Conservation (phyloP, 30 jellyfish, hydroid and myxozoan genomes). For the Haliclystus octoradiatus region DNA sequence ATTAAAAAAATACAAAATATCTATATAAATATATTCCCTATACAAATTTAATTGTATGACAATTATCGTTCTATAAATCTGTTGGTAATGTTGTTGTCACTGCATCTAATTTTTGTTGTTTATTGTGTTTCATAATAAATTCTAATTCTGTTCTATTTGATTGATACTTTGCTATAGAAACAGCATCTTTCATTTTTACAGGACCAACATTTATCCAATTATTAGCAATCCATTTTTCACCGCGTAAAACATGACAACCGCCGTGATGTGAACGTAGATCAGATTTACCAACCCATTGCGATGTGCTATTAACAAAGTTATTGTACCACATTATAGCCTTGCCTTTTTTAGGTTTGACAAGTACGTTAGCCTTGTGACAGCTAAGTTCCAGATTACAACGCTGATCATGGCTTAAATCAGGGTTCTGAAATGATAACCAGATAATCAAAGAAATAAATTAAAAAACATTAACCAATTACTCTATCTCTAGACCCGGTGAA, state of each 20-base stretch:
- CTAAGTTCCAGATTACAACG: conserved; percentile 44
- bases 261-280: conserved; percentile 54
- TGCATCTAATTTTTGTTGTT: no score
- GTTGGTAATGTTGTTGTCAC: no score
- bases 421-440: not conserved
- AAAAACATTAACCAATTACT: no score
- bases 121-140: no score
- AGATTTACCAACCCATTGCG: conserved; percentile 66
- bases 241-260: conserved; percentile 50
- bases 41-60: no score
- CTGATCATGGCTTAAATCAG: not conserved
- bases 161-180: not conserved
- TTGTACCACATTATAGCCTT: conserved; percentile 70
- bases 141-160: no score
- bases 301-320: conserved; percentile 14
- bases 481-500: no score
- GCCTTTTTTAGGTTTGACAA: conserved; percentile 46
- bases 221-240: conserved; percentile 67
- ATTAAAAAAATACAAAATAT: no score
- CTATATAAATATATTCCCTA: no score
- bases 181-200: not conserved
- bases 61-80: no score
- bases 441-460: no score
- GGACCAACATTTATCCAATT: conserved; percentile 65
- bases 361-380: conserved; percentile 36